phyloP scores from a whole-genome alignment of 2,797 vertebrate genomes.

The Phalanger gymnotis region DNA sequence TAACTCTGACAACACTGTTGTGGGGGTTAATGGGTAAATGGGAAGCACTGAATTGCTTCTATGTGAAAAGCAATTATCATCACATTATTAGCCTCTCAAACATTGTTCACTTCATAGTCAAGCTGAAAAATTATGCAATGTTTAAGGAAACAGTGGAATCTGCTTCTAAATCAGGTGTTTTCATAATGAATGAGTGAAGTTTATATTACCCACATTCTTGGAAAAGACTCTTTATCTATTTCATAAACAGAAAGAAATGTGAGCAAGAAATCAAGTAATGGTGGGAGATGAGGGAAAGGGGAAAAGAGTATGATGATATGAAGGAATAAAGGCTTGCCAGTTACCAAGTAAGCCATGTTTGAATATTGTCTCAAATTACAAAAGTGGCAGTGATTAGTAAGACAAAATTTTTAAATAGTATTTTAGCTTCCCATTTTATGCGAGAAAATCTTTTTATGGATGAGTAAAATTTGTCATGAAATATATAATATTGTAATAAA shows the following conservation, averaged over 20 bases:
- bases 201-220: neutral
- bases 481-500: neutral
- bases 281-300: neutral
- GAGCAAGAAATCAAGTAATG: neutral
- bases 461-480: neutral
- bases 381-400: neutral
- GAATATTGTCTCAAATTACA: neutral
- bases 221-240: neutral
- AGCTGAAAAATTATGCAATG: neutral
- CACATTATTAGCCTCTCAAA: neutral
- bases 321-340: neutral
- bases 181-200: neutral
- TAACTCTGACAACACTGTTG: neutral
- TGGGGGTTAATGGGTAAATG: neutral
- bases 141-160: constrained; percentile 22
- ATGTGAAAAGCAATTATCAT: constrained; percentile 11
- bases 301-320: neutral
- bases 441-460: neutral
- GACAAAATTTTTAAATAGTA: neutral
- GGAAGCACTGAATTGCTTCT: neutral
- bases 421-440: neutral
- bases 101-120: neutral
- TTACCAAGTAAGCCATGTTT: neutral
- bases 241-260: neutral
- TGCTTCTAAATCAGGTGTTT: constrained; percentile 22